phyloP scores from a whole-genome alignment of 2,888 invertebrate species.

The Hydriomena furcata region DNA sequence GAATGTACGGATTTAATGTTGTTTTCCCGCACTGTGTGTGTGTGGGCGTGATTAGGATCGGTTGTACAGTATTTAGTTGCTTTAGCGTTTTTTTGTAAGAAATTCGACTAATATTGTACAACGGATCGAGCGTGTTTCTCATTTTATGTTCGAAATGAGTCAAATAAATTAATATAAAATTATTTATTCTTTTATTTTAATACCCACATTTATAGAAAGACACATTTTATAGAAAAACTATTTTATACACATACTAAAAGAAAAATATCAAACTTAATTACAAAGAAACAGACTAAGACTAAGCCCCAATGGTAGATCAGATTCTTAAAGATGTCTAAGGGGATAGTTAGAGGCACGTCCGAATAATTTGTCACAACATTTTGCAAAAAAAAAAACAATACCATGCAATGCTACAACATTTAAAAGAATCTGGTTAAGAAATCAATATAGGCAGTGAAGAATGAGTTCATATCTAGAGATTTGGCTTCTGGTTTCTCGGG shows the following conservation, averaged over 20 bases:
- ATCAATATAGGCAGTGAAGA: constrained; percentile 1
- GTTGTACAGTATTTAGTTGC: constrained; percentile 59
- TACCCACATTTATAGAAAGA: not conserved
- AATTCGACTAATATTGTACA: constrained; percentile 59
- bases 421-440: constrained; percentile 7
- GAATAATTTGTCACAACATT: too few relatives aligned
- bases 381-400: too few relatives aligned
- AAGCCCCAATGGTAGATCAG: too few relatives aligned
- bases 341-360: too few relatives aligned
- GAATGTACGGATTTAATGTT: constrained; percentile 48
- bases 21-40: constrained; percentile 57
- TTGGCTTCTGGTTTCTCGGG: not conserved
- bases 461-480: not conserved
- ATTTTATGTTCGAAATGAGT: constrained; percentile 80
- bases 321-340: too few relatives aligned
- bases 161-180: constrained; percentile 74
- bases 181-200: constrained; percentile 47
- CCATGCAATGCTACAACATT: not conserved
- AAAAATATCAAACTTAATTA: too few relatives aligned
- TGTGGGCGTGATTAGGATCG: constrained; percentile 49
- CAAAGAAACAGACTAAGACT: too few relatives aligned
- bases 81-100: constrained; percentile 54
- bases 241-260: too few relatives aligned
- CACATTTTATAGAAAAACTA: too few relatives aligned
- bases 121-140: constrained; percentile 63